Evolutionary conservation across 2,888 invertebrate species (phyloP).

Genomic region (Stenolophus ochropezus): DNA sequence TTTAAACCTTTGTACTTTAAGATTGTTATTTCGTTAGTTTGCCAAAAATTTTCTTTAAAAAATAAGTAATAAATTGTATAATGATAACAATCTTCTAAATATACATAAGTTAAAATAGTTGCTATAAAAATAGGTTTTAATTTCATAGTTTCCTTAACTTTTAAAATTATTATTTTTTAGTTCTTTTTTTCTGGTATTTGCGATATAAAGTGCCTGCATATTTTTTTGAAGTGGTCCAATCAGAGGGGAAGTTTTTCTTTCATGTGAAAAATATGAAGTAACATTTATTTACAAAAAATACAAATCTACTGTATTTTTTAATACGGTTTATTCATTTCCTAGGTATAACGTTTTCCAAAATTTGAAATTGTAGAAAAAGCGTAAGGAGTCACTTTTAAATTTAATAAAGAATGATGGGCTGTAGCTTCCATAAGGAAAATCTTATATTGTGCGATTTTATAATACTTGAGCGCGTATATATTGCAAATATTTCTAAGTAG

Average conservation of each 20-base stretch:
- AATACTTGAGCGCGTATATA: not conserved
- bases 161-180: too few relatives aligned
- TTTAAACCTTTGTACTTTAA: not conserved
- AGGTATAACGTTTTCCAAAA: too few relatives aligned
- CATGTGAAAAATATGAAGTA: too few relatives aligned
- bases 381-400: not conserved
- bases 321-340: too few relatives aligned
- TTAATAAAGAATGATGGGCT: not conserved
- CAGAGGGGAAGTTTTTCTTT: too few relatives aligned
- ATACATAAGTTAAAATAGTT: not conserved
- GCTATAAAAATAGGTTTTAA: not conserved
- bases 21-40: not conserved
- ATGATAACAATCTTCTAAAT: not conserved
- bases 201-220: too few relatives aligned
- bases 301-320: too few relatives aligned
- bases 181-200: too few relatives aligned
- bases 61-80: not conserved
- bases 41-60: not conserved
- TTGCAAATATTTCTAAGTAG: not conserved
- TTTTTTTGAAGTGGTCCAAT: too few relatives aligned
- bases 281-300: too few relatives aligned
- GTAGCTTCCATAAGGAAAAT: not conserved
- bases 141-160: too few relatives aligned
- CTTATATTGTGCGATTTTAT: not conserved
- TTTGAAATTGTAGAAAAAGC: too few relatives aligned